phyloP scores from a whole-genome alignment of 1,140 invertebrate genomes.

The Melanaphis sacchari region DNA sequence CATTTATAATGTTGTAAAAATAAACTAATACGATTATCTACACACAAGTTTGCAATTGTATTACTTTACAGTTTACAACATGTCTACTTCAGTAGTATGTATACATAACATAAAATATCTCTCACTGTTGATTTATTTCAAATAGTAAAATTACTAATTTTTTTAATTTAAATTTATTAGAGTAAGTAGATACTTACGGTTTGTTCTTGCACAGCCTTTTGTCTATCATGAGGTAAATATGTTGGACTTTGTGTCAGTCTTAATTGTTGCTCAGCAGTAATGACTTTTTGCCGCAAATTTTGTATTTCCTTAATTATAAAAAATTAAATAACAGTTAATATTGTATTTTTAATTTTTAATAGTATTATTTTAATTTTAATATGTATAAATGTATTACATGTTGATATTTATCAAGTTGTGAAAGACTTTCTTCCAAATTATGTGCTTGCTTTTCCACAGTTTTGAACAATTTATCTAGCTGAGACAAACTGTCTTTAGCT shows the following conservation, averaged over 20 bases:
- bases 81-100: not conserved
- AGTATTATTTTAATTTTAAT: not conserved
- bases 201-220: slow-evolving; percentile 84
- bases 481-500: slow-evolving; percentile 73
- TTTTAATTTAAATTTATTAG: not conserved
- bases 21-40: not conserved
- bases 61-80: not conserved
- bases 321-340: slow-evolving; percentile 32
- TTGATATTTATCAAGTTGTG: slow-evolving; percentile 87
- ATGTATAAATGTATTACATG: slow-evolving; percentile 66
- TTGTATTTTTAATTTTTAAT: not conserved
- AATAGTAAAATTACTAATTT: not conserved
- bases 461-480: slow-evolving; percentile 73
- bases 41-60: not conserved
- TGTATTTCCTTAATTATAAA: slow-evolving; percentile 77
- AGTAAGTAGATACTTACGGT: slow-evolving; percentile 89
- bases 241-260: slow-evolving; percentile 81
- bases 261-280: slow-evolving; percentile 85
- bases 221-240: slow-evolving; percentile 81
- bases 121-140: not conserved
- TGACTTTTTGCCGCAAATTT: slow-evolving; percentile 79
- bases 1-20: not conserved
- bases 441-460: slow-evolving; percentile 75
- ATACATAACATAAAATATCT: not conserved
- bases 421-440: slow-evolving; percentile 78